Conservation (phyloP, 2,888 invertebrate species). For the Melipona beecheii region DNA sequence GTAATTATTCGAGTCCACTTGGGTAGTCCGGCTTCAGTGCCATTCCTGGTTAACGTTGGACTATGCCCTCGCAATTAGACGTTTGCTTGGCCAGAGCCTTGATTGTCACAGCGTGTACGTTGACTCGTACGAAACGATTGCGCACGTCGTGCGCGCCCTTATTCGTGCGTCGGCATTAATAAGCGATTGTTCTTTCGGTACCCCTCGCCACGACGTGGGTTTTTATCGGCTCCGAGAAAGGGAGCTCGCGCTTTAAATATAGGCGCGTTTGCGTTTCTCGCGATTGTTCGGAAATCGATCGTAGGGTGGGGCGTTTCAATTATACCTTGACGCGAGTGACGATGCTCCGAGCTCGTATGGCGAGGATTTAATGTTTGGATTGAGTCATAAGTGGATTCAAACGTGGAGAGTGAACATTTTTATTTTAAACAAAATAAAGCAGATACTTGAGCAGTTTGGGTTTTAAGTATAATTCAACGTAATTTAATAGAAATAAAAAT, state of each 20-base stretch:
- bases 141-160: constrained; percentile 33
- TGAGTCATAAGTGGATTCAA: neutral
- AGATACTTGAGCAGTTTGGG: too few species aligned
- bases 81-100: constrained; percentile 49
- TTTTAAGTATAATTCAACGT: neutral
- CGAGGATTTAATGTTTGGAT: neutral
- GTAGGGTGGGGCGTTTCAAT: neutral
- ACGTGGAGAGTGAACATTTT: neutral
- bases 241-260: neutral
- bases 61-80: constrained; percentile 55
- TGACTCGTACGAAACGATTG: constrained; percentile 40
- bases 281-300: constrained; percentile 1
- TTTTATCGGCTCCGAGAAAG: constrained; percentile 2
- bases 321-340: neutral
- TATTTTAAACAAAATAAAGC: too few species aligned
- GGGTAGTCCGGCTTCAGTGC: constrained; percentile 47
- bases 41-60: constrained; percentile 56
- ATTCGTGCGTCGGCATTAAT: constrained; percentile 40
- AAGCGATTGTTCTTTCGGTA: constrained; percentile 32
- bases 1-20: constrained; percentile 52
- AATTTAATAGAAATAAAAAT: neutral
- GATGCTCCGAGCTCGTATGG: too few species aligned
- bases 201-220: neutral
- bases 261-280: neutral
- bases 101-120: constrained; percentile 54